Evolutionary conservation across 1,140 invertebrate species (phyloP).

Genomic region (Drosophila pachea): DNA sequence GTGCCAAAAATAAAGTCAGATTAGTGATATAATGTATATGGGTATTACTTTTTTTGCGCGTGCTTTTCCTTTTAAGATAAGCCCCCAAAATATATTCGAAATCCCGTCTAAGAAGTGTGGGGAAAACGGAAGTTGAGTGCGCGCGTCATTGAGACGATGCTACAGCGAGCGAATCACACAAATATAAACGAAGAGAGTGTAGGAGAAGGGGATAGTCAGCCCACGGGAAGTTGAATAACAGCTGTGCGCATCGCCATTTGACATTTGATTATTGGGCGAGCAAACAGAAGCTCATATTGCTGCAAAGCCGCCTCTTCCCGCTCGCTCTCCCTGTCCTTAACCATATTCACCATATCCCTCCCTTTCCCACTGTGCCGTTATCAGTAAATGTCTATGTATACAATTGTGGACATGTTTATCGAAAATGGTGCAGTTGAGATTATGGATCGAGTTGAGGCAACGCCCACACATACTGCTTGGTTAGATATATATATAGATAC

Average conservation of each 20-base stretch:
- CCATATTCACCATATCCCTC: too few relatives aligned
- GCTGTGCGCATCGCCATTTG: constrained; percentile 14
- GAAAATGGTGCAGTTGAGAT: too few relatives aligned
- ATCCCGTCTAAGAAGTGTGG: constrained; percentile 12
- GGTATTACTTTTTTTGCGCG: background rate
- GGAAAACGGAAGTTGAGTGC: background rate
- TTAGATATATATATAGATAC: background rate
- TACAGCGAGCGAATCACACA: too few relatives aligned
- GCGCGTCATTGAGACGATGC: too few relatives aligned
- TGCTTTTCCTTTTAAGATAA: constrained; percentile 13
- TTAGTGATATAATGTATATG: constrained; percentile 17
- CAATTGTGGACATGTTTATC: too few relatives aligned
- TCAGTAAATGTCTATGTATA: constrained; percentile 8
- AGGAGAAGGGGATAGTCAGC: background rate
- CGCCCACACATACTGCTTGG: too few relatives aligned
- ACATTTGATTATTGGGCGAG: constrained; percentile 21
- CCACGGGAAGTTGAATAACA: constrained; percentile 11
- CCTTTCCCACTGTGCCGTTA: background rate
- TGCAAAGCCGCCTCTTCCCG: background rate
- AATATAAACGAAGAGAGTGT: background rate
- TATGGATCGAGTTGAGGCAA: too few relatives aligned
- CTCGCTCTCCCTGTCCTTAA: background rate
- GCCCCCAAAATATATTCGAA: constrained; percentile 19
- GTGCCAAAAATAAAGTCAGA: constrained; percentile 29
- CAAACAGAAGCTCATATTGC: constrained; percentile 6